These are phyloP conservation scores for Phylloscopus trochilus DNA, from an alignment of 2,113 vertebrate genomes.

Conservation along the genomic window DNA sequence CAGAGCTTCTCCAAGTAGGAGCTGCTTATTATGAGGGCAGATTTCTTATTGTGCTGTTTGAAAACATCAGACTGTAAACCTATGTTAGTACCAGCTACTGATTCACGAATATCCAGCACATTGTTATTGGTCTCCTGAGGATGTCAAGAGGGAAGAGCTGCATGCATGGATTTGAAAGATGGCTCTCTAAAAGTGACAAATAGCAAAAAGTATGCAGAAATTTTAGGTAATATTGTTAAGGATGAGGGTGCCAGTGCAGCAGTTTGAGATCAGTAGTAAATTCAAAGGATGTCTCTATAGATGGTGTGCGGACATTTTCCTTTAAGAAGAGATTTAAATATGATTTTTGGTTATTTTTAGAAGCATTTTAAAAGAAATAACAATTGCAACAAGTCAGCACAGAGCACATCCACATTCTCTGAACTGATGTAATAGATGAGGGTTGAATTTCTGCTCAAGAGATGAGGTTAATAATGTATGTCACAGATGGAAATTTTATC, in stretches of 20 bases:
- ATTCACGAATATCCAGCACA: not conserved
- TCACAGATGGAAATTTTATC: not conserved
- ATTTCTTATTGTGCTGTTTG: not conserved
- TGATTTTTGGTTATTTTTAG: not conserved
- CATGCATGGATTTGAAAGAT: not conserved
- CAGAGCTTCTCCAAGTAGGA: not conserved
- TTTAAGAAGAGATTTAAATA: not conserved
- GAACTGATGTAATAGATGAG: not conserved
- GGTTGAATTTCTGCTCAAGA: not conserved
- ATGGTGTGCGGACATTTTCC: not conserved
- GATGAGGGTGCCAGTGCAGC: not conserved
- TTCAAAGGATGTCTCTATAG: not conserved
- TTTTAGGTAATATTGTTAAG: slow-evolving; percentile 15
- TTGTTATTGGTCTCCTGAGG: not conserved
- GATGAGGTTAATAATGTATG: not conserved
- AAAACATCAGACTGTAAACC: not conserved
- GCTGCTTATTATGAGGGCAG: not conserved
- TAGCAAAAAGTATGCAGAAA: not conserved
- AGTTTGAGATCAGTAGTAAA: not conserved
- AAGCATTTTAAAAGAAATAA: not conserved
- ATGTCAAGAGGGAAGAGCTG: not conserved
- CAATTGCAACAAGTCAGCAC: not conserved
- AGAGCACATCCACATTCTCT: not conserved
- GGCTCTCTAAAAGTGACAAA: slow-evolving; percentile 16
- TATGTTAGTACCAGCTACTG: not conserved